Evolutionary conservation across 1,140 invertebrate genomes (phyloP), one percentile per base, ranked within the genome.

Genomic region (Chrysomallon squamiferum): DNA sequence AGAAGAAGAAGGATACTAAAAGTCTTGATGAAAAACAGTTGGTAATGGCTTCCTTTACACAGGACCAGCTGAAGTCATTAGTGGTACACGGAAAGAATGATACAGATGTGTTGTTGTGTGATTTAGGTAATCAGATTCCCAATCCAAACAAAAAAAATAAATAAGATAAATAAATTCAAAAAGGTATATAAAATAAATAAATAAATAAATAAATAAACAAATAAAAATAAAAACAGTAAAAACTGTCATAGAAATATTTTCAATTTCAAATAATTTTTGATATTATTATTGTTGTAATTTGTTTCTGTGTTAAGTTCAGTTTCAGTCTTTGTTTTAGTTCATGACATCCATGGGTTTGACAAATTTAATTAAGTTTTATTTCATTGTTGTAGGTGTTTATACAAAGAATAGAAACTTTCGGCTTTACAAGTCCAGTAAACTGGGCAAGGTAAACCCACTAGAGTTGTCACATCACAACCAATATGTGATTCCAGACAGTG

Each of bases 351-450:
- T n/a, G n/a, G n/a, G n/a, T n/a, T n/a, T n/a, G n/a, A n/a, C n/a
- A n/a, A 50, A 50, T 50, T 27, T 7, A 9, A 50, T 50, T 29
- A 20, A 29, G 25, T 6, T 11, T 18, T 54, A 5, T 54, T 25
- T 15, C 25, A 27, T 27, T 54, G 50, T 62, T 70, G 4, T 59
- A 73, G 84, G 86, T 56, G 90, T 92, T 25, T 92, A 92, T 71
- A 88, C 89, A 2, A 91, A 88, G 82, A 92, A 92, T 72, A 78
- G 91, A 65, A 91, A 92, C 77, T 92, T 92, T 73, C 84, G 91
- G 50, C 65, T 91, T n/a, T 91, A 86, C 56, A 82, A 87, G 54
- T 91, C 90, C 3, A 88, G 88, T 0, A 92, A 92, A 73, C 86
- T 86, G 74, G 87, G 88, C 1, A 91, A 92, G 83, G 84, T 87